Conservation (phyloP, 1,140 invertebrate genomes). For the Cydia strobilella region DNA sequence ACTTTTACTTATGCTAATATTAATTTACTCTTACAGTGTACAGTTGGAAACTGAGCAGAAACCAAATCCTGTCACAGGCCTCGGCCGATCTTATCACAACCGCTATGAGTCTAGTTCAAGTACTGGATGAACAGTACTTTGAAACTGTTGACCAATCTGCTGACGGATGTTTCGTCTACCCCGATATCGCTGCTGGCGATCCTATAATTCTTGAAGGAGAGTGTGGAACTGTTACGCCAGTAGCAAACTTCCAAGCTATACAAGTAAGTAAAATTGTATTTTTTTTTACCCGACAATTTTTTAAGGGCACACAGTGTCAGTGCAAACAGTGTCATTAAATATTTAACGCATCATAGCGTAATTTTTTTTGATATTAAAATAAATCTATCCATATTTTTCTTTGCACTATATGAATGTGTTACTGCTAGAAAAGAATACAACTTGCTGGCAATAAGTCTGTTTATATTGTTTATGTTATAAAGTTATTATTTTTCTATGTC, state of each 20-base stretch:
- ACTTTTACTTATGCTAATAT: neutral
- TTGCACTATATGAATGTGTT: too few species aligned
- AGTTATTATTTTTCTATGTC: too few species aligned
- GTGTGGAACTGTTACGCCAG: constrained; percentile 21
- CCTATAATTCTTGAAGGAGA: neutral
- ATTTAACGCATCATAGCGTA: too few species aligned
- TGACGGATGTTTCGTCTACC: constrained; percentile 27
- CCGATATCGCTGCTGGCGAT: constrained; percentile 20
- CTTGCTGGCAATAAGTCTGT: too few species aligned
- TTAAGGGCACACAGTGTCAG: too few species aligned
- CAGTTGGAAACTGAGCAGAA: constrained; percentile 27
- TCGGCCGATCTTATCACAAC: neutral
- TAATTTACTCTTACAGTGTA: neutral
- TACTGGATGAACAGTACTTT: constrained; percentile 22
- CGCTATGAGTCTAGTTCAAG: neutral
- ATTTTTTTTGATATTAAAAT: too few species aligned
- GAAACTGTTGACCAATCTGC: constrained; percentile 14
- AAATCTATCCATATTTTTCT: too few species aligned
- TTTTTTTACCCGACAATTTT: neutral
- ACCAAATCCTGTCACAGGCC: neutral
- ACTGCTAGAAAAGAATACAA: too few species aligned
- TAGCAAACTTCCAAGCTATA: neutral
- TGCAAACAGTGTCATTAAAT: too few species aligned
- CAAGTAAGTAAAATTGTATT: neutral
- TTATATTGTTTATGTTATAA: too few species aligned